Evolutionary conservation across 1,140 invertebrate species (phyloP).

Genomic region (Bombyx mandarina): DNA sequence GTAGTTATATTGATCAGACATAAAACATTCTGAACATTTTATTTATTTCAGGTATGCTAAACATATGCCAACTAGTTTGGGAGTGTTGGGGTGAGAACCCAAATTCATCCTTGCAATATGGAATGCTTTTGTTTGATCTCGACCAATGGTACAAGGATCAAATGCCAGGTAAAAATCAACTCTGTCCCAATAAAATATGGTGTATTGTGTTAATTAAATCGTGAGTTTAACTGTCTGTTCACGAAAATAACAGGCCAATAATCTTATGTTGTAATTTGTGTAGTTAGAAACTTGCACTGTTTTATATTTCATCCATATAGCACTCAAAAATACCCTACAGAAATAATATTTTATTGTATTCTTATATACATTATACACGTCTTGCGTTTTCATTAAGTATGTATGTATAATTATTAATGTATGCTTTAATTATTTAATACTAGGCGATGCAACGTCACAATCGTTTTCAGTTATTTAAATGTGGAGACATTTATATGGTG

Average conservation of each 20-base stretch:
- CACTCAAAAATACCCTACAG: too few relatives aligned
- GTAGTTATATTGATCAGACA: neutral
- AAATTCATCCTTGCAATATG: conserved; percentile 39
- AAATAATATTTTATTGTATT: too few relatives aligned
- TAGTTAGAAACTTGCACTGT: neutral
- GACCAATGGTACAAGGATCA: conserved; percentile 97
- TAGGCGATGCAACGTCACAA: too few relatives aligned
- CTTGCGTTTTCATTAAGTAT: too few relatives aligned
- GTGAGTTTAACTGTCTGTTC: neutral
- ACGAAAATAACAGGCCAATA: neutral
- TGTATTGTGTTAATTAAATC: neutral
- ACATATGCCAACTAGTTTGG: conserved; percentile 64
- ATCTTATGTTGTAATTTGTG: neutral
- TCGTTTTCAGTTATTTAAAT: too few relatives aligned
- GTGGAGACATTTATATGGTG: too few relatives aligned
- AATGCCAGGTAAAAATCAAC: conserved; percentile 76
- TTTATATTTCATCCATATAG: too few relatives aligned
- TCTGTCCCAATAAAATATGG: too few relatives aligned
- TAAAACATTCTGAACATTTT: neutral
- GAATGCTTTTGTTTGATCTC: conserved; percentile 85
- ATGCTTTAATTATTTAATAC: too few relatives aligned
- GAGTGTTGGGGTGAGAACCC: conserved; percentile 59
- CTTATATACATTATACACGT: too few relatives aligned
- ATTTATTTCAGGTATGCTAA: conserved; percentile 47
- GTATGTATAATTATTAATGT: too few relatives aligned